phyloP scores from a whole-genome alignment of 1,140 invertebrate species.

The Coelopa frigida region DNA sequence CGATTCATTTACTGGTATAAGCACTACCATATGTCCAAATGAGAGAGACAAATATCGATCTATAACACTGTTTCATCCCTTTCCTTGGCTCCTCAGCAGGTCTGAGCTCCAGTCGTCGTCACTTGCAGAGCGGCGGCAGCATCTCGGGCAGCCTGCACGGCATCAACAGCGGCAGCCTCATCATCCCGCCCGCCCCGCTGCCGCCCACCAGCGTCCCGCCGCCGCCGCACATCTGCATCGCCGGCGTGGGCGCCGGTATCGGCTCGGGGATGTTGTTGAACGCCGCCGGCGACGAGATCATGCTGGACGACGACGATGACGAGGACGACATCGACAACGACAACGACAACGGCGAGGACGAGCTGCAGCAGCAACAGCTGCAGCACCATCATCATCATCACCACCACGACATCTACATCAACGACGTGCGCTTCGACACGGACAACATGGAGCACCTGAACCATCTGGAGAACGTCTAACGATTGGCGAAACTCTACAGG shows the following conservation, averaged over 20 bases:
- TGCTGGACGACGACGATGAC: conserved; percentile 35
- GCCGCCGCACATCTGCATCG: conserved; percentile 41
- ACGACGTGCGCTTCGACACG: conserved; percentile 42
- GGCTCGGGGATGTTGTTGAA: background rate
- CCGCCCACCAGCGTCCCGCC: conserved; percentile 42
- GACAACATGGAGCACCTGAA: conserved; percentile 39
- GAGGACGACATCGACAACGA: conserved; percentile 30
- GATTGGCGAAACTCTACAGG: conserved; percentile 15
- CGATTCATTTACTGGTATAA: background rate
- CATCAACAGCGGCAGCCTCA: conserved; percentile 38
- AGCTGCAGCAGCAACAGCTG: too few species aligned
- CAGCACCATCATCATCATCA: too few species aligned
- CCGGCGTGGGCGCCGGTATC: conserved; percentile 25
- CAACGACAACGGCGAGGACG: conserved; percentile 32
- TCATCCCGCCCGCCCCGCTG: conserved; percentile 41
- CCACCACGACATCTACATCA: conserved; percentile 38
- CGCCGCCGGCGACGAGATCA: conserved; percentile 29
- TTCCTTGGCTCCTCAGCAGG: conserved; percentile 20
- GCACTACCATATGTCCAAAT: too few species aligned
- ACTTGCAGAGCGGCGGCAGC: conserved; percentile 42
- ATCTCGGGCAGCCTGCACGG: conserved; percentile 43
- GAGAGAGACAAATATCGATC: background rate
- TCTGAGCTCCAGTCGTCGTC: conserved; percentile 42
- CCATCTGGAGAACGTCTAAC: conserved; percentile 44
- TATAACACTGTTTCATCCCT: background rate